phyloP scores from a whole-genome alignment of 1,140 invertebrate species.

The Saxidomus purpurata region DNA sequence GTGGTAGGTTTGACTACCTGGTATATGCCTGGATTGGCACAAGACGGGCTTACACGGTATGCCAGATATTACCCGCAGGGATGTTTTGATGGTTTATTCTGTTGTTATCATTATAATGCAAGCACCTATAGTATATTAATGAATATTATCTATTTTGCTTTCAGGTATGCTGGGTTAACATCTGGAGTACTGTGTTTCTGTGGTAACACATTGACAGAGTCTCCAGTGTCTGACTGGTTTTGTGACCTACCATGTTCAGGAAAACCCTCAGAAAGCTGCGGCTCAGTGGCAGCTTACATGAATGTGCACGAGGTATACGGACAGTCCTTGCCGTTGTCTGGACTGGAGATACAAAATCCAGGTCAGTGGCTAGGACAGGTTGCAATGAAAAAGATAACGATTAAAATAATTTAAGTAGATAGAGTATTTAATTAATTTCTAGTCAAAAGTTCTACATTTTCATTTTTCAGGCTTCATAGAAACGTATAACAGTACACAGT shows the following conservation, averaged over 20 bases:
- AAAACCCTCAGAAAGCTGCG: conserved; percentile 55
- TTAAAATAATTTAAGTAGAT: too few relatives aligned
- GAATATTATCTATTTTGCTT: too few relatives aligned
- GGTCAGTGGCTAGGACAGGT: background rate
- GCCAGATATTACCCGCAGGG: too few relatives aligned
- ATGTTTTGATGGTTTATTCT: too few relatives aligned
- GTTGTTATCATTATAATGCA: too few relatives aligned
- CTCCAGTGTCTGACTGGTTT: background rate
- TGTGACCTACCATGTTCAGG: conserved; percentile 63
- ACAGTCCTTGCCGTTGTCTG: conserved; percentile 11
- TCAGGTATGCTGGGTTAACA: conserved; percentile 66
- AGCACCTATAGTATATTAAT: too few relatives aligned
- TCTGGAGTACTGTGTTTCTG: conserved; percentile 67
- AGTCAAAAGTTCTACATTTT: too few relatives aligned
- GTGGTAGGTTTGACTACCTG: too few relatives aligned
- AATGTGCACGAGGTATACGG: conserved; percentile 63
- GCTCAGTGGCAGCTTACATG: conserved; percentile 43
- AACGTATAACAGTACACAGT: conserved; percentile 50
- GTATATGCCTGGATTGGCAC: too few relatives aligned
- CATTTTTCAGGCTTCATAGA: conserved; percentile 51
- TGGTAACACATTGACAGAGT: conserved; percentile 48
- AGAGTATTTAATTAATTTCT: too few relatives aligned
- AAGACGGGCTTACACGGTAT: too few relatives aligned
- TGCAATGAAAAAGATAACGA: too few relatives aligned
- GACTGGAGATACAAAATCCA: conserved; percentile 46